These are phyloP conservation scores for Meghimatium bilineatum DNA, from an alignment of 2,888 invertebrate genomes.

Conservation along the genomic window DNA sequence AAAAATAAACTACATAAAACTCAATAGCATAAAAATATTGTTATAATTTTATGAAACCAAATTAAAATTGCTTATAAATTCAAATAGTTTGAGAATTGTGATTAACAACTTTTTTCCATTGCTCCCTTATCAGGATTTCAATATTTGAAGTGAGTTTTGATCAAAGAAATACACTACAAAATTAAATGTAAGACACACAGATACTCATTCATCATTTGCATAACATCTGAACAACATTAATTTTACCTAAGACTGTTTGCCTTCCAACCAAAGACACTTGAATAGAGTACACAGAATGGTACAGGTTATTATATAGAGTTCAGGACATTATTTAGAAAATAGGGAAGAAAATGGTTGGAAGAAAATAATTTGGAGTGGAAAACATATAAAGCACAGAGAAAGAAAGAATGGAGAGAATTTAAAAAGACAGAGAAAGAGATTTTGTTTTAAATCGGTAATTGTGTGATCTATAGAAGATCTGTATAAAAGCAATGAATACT, in stretches of 20 bases:
- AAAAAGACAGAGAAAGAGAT: too few species aligned
- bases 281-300: slow-evolving; percentile 19
- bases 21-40: too few species aligned
- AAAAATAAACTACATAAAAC: too few species aligned
- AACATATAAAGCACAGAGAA: background rate
- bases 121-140: background rate
- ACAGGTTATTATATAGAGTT: slow-evolving; percentile 12
- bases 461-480: too few species aligned
- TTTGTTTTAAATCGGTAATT: too few species aligned
- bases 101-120: background rate
- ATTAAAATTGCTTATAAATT: too few species aligned
- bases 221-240: slow-evolving; percentile 22
- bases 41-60: too few species aligned
- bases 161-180: background rate
- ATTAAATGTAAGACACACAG: background rate
- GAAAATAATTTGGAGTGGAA: background rate
- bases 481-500: too few species aligned
- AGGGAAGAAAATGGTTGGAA: background rate
- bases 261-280: slow-evolving; percentile 44
- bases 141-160: slow-evolving; percentile 11
- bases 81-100: background rate
- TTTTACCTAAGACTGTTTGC: slow-evolving; percentile 47
- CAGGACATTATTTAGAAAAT: background rate
- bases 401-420: background rate
- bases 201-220: background rate